A percentile compares a stretch with the other conserved stretches of the same genome.
phyloP scores from a whole-genome alignment of 2,113 vertebrate species.

The Eurypyga helias region DNA sequence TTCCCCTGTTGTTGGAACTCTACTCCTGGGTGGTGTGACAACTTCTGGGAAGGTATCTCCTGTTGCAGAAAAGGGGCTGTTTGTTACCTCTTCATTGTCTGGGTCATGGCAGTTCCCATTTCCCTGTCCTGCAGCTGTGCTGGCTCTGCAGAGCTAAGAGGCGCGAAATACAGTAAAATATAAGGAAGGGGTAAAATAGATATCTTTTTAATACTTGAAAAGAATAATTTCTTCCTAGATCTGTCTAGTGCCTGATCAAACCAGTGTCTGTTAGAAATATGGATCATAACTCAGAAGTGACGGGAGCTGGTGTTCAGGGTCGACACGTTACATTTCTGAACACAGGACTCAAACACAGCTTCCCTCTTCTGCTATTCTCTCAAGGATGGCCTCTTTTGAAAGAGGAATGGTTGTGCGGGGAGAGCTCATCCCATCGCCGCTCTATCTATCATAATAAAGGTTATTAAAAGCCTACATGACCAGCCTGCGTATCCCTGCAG shows the following conservation, averaged over 20 bases:
- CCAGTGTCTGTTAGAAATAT: background rate
- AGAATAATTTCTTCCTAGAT: background rate
- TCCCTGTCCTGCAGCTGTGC: background rate
- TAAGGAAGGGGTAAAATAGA: background rate
- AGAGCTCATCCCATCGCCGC: conserved; percentile 2
- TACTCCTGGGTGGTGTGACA: background rate
- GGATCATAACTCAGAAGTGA: conserved; percentile 23
- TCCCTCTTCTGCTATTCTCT: conserved; percentile 17
- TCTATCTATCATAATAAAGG: conserved; percentile 57
- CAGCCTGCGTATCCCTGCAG: background rate
- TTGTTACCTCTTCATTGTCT: accelerated
- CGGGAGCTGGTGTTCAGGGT: background rate
- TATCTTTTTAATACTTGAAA: background rate
- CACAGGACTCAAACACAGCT: conserved; percentile 24
- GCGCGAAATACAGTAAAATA: background rate
- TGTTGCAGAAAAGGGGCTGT: background rate
- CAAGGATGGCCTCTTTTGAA: conserved; percentile 30
- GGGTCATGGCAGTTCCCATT: background rate
- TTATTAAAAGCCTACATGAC: conserved; percentile 66
- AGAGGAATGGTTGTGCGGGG: conserved; percentile 15
- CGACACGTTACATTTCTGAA: background rate
- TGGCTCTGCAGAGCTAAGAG: background rate
- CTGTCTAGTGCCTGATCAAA: background rate
- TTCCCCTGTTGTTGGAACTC: background rate
- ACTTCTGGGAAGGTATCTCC: background rate